Evolutionary conservation across 1,140 invertebrate species (phyloP), one percentile per base, ranked within the genome.

Genomic region (Danaus plexippus): DNA sequence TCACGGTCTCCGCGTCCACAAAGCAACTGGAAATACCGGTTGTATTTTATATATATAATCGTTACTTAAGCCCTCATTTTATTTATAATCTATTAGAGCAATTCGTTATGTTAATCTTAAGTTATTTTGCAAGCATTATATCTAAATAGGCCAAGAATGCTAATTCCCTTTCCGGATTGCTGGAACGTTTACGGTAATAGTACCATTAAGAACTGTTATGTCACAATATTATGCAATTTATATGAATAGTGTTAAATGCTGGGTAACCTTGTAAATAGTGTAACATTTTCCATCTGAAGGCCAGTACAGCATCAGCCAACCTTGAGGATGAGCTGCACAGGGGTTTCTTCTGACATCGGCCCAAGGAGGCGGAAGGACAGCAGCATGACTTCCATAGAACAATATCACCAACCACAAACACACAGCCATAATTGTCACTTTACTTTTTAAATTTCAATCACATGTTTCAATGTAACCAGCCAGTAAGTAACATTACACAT

Each of bases 271-370:
- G 73, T 95, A 96, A 79, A 96, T 95, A 75, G 93, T 94, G 75
- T 95, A 95, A 77, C 94, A 96, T 80, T 94, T 92, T 59, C 92
- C 92, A 71, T 96, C 92, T 0, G 89, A 84, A 1, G 94, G 92
- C 94, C 94, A 96, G 77, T 92, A 95, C 13, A 96, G 87, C 61
- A 95, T 88, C 67, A 95, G 93, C 95, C 95, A 96, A 11, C 93
- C 94, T 47, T 91, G 88, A 0, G 94, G 92, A 77, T 92, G 89
- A 1, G 89, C 83, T 5, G 94, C 94, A 61, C 95, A 96, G 0
- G 95, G 95, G 82, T 96, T 96, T 63, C 90, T 89, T 9, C 89
- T 87, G 1, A 93, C 91, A 82, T 96, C 90, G 12, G 94, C 94
- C 95, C 95, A 96, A 0, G 93, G 93, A 4, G 94, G 94, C 15